Evolutionary conservation across 2,797 vertebrate genomes (phyloP).

Genomic region (Dromococcyx pavoninus): DNA sequence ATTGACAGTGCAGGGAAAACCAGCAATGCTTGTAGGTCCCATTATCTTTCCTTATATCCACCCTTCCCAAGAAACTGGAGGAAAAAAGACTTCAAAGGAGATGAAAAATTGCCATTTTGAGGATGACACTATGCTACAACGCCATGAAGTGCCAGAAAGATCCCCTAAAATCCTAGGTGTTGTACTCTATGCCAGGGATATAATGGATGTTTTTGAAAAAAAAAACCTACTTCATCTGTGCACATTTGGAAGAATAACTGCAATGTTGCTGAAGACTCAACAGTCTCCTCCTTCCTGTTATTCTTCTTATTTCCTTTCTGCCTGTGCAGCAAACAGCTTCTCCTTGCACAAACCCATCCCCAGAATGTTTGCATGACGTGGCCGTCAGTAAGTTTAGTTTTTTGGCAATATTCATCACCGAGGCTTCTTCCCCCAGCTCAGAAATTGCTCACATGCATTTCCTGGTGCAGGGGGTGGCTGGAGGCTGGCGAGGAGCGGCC

Average conservation of each 20-base stretch:
- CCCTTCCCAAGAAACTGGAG: not conserved
- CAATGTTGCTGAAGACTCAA: not conserved
- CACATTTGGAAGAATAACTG: not conserved
- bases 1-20: not conserved
- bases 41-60: not conserved
- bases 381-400: fast-evolving
- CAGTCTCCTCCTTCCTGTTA: not conserved
- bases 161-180: not conserved
- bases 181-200: fast-evolving
- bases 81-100: not conserved
- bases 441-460: not conserved
- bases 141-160: not conserved
- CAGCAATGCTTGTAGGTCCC: not conserved
- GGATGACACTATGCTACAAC: not conserved
- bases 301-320: not conserved
- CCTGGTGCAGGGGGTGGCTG: not conserved
- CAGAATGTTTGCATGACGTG: not conserved
- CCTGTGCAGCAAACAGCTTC: not conserved
- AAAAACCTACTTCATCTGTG: not conserved
- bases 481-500: not conserved
- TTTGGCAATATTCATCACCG: not conserved
- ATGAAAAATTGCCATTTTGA: not conserved
- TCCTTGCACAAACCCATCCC: not conserved
- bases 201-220: not conserved
- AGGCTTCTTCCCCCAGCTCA: not conserved